A percentile compares a stretch with the other conserved stretches of the same genome.
These are phyloP conservation scores for Trissolcus basalis DNA, from an alignment of 1,140 invertebrate species.

Conservation along the genomic window DNA sequence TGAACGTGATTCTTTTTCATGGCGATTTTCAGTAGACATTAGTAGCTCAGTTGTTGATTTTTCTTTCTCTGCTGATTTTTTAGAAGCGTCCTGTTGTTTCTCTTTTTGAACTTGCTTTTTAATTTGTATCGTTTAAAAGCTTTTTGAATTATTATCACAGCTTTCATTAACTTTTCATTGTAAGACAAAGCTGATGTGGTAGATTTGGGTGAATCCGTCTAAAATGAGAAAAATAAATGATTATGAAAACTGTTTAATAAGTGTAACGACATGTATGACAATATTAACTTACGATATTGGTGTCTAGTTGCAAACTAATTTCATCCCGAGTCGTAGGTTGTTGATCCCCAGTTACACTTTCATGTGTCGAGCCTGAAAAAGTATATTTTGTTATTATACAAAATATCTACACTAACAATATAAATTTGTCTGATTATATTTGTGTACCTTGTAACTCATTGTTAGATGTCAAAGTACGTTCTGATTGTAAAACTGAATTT, in stretches of 20 bases:
- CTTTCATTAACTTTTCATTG: conserved; percentile 50
- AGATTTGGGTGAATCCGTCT: conserved; percentile 20
- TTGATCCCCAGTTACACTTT: conserved; percentile 32
- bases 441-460: conserved; percentile 25
- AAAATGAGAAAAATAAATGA: background rate
- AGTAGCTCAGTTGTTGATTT: conserved; percentile 15
- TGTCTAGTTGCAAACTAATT: conserved; percentile 14
- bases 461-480: conserved; percentile 29
- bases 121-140: conserved; percentile 71
- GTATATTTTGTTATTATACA: no score
- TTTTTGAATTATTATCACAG: conserved; percentile 76
- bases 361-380: conserved; percentile 17
- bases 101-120: conserved; percentile 38
- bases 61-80: conserved; percentile 45
- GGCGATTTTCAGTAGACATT: background rate
- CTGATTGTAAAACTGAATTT: conserved; percentile 30
- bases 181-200: conserved; percentile 4
- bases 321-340: conserved; percentile 13
- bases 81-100: conserved; percentile 34
- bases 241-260: no score
- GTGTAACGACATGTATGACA: no score
- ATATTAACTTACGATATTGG: conserved; percentile 17
- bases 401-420: no score
- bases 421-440: no score
- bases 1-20: background rate